These are phyloP conservation scores for Eulimnadia texana DNA, from an alignment of 1,140 invertebrate genomes.

Conservation along the genomic window DNA sequence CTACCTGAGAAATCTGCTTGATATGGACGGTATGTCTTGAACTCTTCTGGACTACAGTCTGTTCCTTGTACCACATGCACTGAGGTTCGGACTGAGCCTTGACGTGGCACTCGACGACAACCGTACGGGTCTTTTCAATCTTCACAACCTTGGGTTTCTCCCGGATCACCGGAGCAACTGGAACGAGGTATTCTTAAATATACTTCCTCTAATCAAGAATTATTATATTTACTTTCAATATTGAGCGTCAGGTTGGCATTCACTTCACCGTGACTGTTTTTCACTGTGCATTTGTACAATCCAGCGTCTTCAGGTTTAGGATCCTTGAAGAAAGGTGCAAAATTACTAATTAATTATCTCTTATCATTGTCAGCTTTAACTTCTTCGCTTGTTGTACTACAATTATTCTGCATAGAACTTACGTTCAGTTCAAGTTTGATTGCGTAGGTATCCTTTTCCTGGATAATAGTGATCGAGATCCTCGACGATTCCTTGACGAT, in stretches of 20 bases:
- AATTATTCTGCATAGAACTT: background rate
- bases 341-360: background rate
- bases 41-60: slow-evolving; percentile 56
- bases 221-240: slow-evolving; percentile 82
- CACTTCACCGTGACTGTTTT: slow-evolving; percentile 86
- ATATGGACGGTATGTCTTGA: slow-evolving; percentile 55
- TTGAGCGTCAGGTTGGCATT: slow-evolving; percentile 93
- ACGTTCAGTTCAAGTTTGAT: slow-evolving; percentile 45
- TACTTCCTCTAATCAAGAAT: slow-evolving; percentile 1
- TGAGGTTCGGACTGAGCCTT: slow-evolving; percentile 73
- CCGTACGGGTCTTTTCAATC: slow-evolving; percentile 73
- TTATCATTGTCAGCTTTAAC: background rate
- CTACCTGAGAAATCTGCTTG: slow-evolving; percentile 57
- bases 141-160: slow-evolving; percentile 79
- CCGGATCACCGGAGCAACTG: slow-evolving; percentile 84
- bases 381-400: background rate
- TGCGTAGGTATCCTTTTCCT: slow-evolving; percentile 72
- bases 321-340: slow-evolving; percentile 39
- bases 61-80: slow-evolving; percentile 79
- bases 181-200: slow-evolving; percentile 1
- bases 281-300: slow-evolving; percentile 94
- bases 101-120: slow-evolving; percentile 79
- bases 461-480: slow-evolving; percentile 53
- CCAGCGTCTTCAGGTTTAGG: slow-evolving; percentile 89
- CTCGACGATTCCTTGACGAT: slow-evolving; percentile 61